Percentiles rank a stretch among this genome's conserved stretches.
Evolutionary conservation across 2,113 vertebrate species (phyloP).

Genomic region (Xyrauchen texanus): DNA sequence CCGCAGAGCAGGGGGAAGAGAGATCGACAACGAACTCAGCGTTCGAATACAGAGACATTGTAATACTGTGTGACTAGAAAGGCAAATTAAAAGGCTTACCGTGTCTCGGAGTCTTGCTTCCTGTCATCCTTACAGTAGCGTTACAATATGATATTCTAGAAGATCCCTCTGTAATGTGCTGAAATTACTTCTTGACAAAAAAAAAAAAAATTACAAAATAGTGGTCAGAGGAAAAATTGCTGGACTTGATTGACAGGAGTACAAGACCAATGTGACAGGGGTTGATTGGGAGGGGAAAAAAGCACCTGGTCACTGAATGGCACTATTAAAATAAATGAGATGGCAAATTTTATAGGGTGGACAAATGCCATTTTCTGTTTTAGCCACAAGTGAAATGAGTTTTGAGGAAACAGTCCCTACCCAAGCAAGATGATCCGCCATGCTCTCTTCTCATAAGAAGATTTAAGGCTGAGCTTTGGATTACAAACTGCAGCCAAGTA

Average conservation of each 20-base stretch:
- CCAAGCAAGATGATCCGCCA: slow-evolving; percentile 22
- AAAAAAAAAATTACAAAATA: too few relatives aligned
- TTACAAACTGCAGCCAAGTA: slow-evolving; percentile 23
- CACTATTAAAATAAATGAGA: slow-evolving; percentile 49
- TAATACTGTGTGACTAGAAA: too few relatives aligned
- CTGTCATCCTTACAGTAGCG: too few relatives aligned
- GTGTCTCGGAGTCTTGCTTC: too few relatives aligned
- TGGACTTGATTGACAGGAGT: slow-evolving; percentile 40
- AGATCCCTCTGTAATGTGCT: neutral
- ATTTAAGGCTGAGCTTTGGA: slow-evolving; percentile 22
- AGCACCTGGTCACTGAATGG: slow-evolving; percentile 39
- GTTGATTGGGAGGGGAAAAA: slow-evolving; percentile 28
- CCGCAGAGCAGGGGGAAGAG: too few relatives aligned
- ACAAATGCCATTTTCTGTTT: slow-evolving; percentile 51
- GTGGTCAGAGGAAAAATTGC: neutral
- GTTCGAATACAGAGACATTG: too few relatives aligned
- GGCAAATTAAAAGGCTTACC: too few relatives aligned
- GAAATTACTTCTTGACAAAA: neutral
- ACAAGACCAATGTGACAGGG: slow-evolving; percentile 25
- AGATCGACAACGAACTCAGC: too few relatives aligned
- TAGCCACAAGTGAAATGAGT: slow-evolving; percentile 56
- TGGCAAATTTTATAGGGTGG: slow-evolving; percentile 41
- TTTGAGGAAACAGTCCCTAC: slow-evolving; percentile 43
- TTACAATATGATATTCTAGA: neutral
- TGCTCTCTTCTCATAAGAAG: slow-evolving; percentile 26